phyloP scores from a whole-genome alignment of 2,888 invertebrate genomes.

The Pristionchus mayeri region DNA sequence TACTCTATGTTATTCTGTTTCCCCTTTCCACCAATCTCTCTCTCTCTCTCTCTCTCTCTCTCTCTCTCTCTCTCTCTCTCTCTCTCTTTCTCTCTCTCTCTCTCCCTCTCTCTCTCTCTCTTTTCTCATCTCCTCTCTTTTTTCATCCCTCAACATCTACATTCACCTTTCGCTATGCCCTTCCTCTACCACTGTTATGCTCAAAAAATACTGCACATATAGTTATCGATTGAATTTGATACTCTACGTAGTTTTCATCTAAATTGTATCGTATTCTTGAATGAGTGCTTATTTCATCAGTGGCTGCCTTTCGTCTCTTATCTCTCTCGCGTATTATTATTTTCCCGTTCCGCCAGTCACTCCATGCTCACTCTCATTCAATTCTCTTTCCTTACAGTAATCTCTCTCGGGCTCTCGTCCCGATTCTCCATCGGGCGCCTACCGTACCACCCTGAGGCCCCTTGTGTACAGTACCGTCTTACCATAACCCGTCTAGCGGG shows the following conservation, averaged over 20 bases:
- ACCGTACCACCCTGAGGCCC: constrained; percentile 39
- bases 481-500: constrained; percentile 41
- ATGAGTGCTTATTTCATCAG: not conserved
- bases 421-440: constrained; percentile 19
- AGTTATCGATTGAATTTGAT: not conserved
- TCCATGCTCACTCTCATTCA: not conserved
- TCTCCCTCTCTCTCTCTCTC: constrained; percentile 26
- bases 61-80: no score
- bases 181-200: constrained; percentile 16
- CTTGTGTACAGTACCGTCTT: constrained; percentile 5
- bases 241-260: not conserved
- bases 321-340: not conserved
- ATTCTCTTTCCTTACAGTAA: not conserved
- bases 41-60: no score
- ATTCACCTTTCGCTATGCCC: not conserved
- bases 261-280: not conserved
- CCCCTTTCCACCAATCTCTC: no score
- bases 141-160: not conserved
- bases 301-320: not conserved
- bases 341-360: not conserved
- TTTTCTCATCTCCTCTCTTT: not conserved
- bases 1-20: constrained; percentile 3
- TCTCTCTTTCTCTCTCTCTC: no score
- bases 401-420: constrained; percentile 28
- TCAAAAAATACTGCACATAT: not conserved